These are phyloP conservation scores for Apteryx owenii DNA, from an alignment of 2,113 vertebrate species.

Conservation along the genomic window DNA sequence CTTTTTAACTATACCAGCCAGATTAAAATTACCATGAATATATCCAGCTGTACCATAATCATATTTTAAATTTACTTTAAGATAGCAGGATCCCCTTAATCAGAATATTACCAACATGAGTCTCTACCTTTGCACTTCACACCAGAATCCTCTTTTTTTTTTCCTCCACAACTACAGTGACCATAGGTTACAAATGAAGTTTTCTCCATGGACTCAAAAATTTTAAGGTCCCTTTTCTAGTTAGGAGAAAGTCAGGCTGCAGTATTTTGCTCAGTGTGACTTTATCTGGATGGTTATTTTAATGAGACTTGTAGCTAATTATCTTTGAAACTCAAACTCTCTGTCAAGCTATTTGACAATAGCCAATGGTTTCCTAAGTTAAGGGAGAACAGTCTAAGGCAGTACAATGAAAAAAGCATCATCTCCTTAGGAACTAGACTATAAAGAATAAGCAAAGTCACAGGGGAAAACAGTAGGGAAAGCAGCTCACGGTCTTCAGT, in stretches of 20 bases:
- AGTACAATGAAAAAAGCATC: background rate
- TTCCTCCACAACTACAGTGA: background rate
- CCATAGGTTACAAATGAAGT: background rate
- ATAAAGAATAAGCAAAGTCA: background rate
- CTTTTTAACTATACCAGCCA: background rate
- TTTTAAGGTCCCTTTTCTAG: no score
- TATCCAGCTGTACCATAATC: background rate
- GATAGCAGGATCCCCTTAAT: background rate
- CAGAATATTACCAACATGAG: background rate
- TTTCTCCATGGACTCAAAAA: no score
- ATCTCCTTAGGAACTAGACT: background rate
- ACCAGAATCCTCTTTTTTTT: background rate
- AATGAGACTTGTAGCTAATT: no score
- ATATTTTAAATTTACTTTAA: background rate
- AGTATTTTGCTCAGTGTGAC: no score
- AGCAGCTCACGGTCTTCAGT: background rate
- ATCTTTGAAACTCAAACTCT: no score
- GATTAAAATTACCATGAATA: background rate
- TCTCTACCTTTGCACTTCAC: background rate
- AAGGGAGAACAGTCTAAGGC: background rate
- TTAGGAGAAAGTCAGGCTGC: no score
- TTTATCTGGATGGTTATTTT: no score
- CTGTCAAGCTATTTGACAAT: background rate
- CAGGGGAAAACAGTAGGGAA: background rate
- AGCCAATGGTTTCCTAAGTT: background rate